A percentile compares a stretch with the other conserved stretches of the same genome.
Evolutionary conservation across 2,113 vertebrate species (phyloP).

Genomic region (Cheirogaleus medius): DNA sequence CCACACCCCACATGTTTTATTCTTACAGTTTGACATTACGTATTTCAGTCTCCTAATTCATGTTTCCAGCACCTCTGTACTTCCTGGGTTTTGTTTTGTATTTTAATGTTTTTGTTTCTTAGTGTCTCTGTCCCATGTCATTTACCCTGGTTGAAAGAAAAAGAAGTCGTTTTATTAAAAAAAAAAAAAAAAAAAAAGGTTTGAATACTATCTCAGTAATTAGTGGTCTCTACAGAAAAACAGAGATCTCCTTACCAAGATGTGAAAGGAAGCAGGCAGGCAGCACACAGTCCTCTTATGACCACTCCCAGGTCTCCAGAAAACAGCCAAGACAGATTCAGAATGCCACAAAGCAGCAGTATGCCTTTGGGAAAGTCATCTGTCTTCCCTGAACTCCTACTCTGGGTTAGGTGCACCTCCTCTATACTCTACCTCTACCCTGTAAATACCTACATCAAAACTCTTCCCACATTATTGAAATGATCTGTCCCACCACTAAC

Average conservation of each 20-base stretch:
- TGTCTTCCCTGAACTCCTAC: neutral
- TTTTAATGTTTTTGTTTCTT: conserved; percentile 5
- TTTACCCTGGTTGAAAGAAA: neutral
- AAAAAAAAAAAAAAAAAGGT: neutral
- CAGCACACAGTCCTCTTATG: neutral
- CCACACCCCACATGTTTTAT: neutral
- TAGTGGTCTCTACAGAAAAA: neutral
- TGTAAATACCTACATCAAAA: neutral
- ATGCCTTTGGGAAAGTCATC: neutral
- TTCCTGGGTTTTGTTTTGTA: neutral
- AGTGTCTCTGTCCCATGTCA: neutral
- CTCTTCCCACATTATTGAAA: neutral
- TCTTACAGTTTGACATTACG: neutral
- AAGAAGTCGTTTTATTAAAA: neutral
- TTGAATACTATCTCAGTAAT: neutral
- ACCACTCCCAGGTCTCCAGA: neutral
- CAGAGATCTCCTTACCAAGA: neutral
- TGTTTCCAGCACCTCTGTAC: neutral
- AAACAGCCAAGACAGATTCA: neutral
- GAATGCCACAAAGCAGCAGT: neutral
- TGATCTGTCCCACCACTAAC: neutral
- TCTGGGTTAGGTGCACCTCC: neutral
- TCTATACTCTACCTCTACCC: neutral
- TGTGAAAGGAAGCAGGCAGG: neutral
- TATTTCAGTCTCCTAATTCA: neutral